Evolutionary conservation across 2,113 vertebrate genomes (phyloP), one percentile per base, ranked within the genome.

Genomic region (Pelecanoides urinatrix): DNA sequence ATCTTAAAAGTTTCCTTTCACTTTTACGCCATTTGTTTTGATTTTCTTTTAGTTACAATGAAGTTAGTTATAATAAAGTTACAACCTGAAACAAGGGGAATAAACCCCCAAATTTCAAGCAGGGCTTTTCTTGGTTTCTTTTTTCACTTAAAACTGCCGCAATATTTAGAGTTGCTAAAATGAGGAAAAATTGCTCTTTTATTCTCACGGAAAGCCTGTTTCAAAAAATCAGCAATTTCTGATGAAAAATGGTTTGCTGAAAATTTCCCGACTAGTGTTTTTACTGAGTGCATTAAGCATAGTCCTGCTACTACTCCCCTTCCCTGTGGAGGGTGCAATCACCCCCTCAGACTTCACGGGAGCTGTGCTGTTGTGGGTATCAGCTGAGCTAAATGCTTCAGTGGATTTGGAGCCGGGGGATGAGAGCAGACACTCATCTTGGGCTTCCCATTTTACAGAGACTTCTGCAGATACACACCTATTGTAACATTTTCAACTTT

Each of bases 111-210:
- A 73, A 63, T 70, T 94, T 25, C 75, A 88, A 93, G 79, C 55
- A 61, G 30, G 61, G 45, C 16, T 76, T 89, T 81, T 89, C 77
- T 72, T 61, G 34, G n/a, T 50, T 86, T 70, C 67, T 92, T 78
- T 88, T 85, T 63, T 82, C 67, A 86, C 67, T 93, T 92, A 63
- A 74, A 96, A 56, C 76, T 91, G 75, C 50, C 0, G 8, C 77
- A 94, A 66, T 94, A 96, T 91, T 95, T 95, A 92, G 86, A 87
- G 90, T 65, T 85, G 25, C 73, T 85, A 93, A 94, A 94, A 96
- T 85, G 91, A 96, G 91, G 76, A 86, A 86, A 94, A 89, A 94
- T 94, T 86, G 83, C 73, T 73, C 86, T 93, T 96, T 94, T 93
- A 81, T 94, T 88, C 86, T 81, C 80, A 26, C 36, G 85, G 80